phyloP scores from a whole-genome alignment of 1,140 invertebrate species.

The Diploscapter pachys region DNA sequence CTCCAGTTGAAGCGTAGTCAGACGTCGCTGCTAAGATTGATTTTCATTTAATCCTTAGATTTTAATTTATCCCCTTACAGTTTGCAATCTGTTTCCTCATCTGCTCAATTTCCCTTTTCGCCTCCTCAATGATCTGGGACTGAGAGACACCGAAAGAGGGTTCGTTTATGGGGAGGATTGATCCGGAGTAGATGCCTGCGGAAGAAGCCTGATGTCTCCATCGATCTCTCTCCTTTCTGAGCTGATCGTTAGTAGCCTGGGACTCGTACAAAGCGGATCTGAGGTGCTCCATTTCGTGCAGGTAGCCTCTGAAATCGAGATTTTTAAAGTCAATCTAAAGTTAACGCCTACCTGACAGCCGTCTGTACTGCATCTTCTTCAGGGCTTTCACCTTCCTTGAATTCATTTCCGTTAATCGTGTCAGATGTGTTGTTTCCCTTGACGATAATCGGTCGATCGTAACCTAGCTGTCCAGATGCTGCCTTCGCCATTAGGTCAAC shows the following conservation, averaged over 20 bases:
- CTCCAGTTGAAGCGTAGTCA: conserved; percentile 23
- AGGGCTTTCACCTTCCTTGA: conserved; percentile 62
- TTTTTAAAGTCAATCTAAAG: conserved; percentile 37
- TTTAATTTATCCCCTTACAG: conserved; percentile 12
- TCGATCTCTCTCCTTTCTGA: conserved; percentile 65
- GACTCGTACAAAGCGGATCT: conserved; percentile 72
- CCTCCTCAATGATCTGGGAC: conserved; percentile 27
- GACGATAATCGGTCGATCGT: too few species aligned
- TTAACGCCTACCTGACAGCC: conserved; percentile 66
- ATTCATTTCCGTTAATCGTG: too few species aligned
- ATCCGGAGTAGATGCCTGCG: not conserved
- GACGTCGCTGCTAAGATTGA: conserved; percentile 17
- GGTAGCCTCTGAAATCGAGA: conserved; percentile 73
- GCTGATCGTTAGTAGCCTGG: conserved; percentile 76
- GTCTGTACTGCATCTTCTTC: conserved; percentile 43
- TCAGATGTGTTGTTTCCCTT: too few species aligned
- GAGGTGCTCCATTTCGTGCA: conserved; percentile 79
- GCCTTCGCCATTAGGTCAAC: conserved; percentile 22
- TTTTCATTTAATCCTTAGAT: conserved; percentile 14
- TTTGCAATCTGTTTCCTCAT: conserved; percentile 20
- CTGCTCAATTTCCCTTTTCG: conserved; percentile 26
- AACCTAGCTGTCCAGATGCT: too few species aligned
- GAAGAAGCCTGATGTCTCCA: conserved; percentile 37
- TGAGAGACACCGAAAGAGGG: conserved; percentile 6
- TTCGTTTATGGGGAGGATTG: not conserved